Base-by-base conservation (phyloP, 2,888 invertebrate genomes). In the Drosophila nr. medialis region DNA sequence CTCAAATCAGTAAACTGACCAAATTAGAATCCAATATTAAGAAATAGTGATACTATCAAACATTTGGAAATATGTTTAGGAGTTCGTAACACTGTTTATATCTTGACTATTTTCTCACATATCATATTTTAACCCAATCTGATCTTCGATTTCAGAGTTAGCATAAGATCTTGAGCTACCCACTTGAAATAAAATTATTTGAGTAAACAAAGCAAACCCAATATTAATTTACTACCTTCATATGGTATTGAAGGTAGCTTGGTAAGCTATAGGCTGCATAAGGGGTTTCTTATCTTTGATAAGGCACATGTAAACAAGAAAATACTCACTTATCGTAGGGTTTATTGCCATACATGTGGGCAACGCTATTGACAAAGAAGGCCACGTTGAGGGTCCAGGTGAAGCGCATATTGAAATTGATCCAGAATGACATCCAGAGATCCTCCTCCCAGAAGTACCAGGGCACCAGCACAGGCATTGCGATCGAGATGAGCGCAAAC, bases 291-390 rank as follows among this genome's bases (percentile, higher is more conserved):
- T 30, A 30, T 49, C 29, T 8, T 15, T 3, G 53, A 18, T 53
- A 15, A 34, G 21, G 21, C 4, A 13, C 0, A 15, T 7, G 21
- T 32, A 21, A 15, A 24, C 15, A 15, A 3, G 15, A 53, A 8
- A 34, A 21, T 34, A 92, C 94, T 93, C 91, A 96, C 96, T 94
- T 96, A 93, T 99, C 98, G 91, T 98, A 99, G 0, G 99, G 98
- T 90, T 96, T 96, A 83, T 96, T 95, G n/a, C 98, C 98, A 95
- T 96, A 98, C 94, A 97, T 95, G 92, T 99, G 99, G 0, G 99
- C 98, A 15, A 97, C 96, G 91, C 98, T 98, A 93, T 99, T 99
- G n/a, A 99, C 98, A 86, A 96, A 95, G 94, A 97, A 99, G 1
- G 99, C 99, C 80, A 97, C 96, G 93, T 99, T 98, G 11, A 99